Conservation (phyloP, 1,140 invertebrate genomes). For the Orius insidiosus region DNA sequence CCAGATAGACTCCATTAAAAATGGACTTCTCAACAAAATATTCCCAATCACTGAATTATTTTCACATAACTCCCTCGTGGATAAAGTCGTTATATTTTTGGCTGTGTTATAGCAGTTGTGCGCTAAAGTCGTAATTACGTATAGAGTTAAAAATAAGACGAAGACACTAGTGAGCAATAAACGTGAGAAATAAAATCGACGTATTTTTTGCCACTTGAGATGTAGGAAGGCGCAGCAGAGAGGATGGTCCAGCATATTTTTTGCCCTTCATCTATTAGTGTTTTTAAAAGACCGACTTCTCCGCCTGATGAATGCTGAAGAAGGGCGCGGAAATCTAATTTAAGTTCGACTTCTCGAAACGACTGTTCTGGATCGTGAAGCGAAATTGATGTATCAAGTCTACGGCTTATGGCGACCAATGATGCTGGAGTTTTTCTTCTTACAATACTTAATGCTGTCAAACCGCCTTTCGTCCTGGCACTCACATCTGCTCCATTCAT, state of each 20-base stretch:
- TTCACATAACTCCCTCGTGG: constrained; percentile 33
- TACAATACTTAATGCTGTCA: constrained; percentile 63
- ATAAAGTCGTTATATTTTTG: neutral
- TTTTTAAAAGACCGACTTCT: constrained; percentile 64
- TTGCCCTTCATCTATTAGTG: constrained; percentile 65
- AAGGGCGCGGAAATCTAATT: constrained; percentile 60
- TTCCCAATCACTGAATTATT: constrained; percentile 50
- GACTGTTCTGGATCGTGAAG: constrained; percentile 58
- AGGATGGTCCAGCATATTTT: constrained; percentile 63
- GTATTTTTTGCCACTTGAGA: constrained; percentile 74
- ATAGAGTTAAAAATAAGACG: constrained; percentile 55
- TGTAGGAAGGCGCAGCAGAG: constrained; percentile 66
- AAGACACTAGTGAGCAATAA: constrained; percentile 63
- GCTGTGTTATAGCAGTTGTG: constrained; percentile 50
- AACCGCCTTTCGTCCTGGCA: constrained; percentile 62
- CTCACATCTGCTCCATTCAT: constrained; percentile 70
- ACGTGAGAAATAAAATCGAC: constrained; percentile 67
- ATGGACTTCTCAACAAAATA: constrained; percentile 48
- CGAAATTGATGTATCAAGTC: constrained; percentile 57
- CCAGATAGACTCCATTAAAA: constrained; percentile 59
- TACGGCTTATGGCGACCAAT: constrained; percentile 53
- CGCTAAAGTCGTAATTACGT: constrained; percentile 54
- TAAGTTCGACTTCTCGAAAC: constrained; percentile 60
- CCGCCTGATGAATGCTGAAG: constrained; percentile 58
- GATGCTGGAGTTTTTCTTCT: constrained; percentile 65